Evolutionary conservation across 2,888 invertebrate species (phyloP).

Genomic region (Xestia c-nigrum): DNA sequence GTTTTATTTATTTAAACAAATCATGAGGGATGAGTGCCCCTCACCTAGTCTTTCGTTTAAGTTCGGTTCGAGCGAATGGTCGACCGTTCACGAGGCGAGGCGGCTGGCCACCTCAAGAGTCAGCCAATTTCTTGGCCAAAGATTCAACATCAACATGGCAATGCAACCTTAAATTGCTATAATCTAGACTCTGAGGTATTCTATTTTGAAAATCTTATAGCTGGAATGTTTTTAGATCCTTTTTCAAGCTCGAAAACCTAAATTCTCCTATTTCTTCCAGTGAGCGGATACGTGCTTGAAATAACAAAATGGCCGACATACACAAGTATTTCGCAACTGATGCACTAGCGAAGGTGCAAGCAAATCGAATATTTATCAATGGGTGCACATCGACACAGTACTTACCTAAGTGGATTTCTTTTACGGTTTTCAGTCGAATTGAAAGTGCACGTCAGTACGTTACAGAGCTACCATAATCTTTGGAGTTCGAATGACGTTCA

Average conservation of each 20-base stretch:
- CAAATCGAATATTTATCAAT: conserved; percentile 75
- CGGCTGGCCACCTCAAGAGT: no score
- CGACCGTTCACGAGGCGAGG: no score
- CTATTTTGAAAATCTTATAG: not conserved
- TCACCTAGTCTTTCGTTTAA: no score
- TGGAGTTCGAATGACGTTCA: not conserved
- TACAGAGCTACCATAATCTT: not conserved
- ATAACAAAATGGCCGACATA: conserved; percentile 60
- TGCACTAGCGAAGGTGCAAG: conserved; percentile 66
- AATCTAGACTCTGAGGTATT: not conserved
- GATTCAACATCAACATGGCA: no score
- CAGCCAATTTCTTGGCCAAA: no score
- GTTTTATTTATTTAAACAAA: not conserved
- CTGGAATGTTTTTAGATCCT: conserved; percentile 2
- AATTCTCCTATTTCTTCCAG: conserved; percentile 8
- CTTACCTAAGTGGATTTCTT: conserved; percentile 39
- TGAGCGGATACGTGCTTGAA: conserved; percentile 56
- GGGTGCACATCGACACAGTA: conserved; percentile 29
- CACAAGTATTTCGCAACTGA: conserved; percentile 67
- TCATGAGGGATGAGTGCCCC: no score
- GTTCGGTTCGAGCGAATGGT: no score
- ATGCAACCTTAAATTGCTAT: not conserved
- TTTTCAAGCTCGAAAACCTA: conserved; percentile 10
- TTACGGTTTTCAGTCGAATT: conserved; percentile 18
- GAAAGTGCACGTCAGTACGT: not conserved